Evolutionary conservation across 2,113 vertebrate species (phyloP), one percentile per base, ranked within the genome.

Genomic region (Cnemophilus loriae): DNA sequence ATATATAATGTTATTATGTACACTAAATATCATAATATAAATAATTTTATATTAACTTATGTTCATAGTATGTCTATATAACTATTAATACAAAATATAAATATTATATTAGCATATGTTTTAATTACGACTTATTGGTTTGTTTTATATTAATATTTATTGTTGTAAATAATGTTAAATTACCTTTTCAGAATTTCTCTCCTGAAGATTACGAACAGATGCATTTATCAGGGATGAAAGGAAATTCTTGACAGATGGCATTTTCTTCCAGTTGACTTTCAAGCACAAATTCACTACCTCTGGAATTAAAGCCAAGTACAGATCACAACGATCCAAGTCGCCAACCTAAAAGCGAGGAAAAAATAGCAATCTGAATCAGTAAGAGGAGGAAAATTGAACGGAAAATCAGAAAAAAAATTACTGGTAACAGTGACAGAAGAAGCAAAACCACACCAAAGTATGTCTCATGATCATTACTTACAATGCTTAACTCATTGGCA

Each of bases 301-400:
- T 68, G 96, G 97, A 91, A 99, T 96, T 42, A 99, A 96, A 63
- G 94, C 95, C 63, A 99, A 97, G 91, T 99, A 99, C 21, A 99
- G 97, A 84, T 97, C 98, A 81, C 99, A 99, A 24, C 98, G 98
- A 50, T 98, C 97, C 74, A 98, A 70, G 94, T 98, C 98, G 0
- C 96, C 92, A 92, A 98, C 90, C 98, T 98, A 37, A 50, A 73
- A 77, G 44, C 10, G 30, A 78, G 13, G n/a, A 81, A 77, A 73
- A 22, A 47, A 28, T 28, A 9, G 2, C 32, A 77, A 87, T 59
- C 3, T 12, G 3, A 64, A 44, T 44, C 30, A 76, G 21, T 47
- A 75, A 87, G 49, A 90, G 9, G 4, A 65, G 8, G 19, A 87
- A 80, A 22, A 13, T 35, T 49, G 11, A 52, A 84, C 17, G 26